Percentiles rank a stretch among this genome's conserved stretches.
These are phyloP conservation scores for Cantharis lateralis DNA, from an alignment of 2,888 invertebrate species.

Conservation along the genomic window DNA sequence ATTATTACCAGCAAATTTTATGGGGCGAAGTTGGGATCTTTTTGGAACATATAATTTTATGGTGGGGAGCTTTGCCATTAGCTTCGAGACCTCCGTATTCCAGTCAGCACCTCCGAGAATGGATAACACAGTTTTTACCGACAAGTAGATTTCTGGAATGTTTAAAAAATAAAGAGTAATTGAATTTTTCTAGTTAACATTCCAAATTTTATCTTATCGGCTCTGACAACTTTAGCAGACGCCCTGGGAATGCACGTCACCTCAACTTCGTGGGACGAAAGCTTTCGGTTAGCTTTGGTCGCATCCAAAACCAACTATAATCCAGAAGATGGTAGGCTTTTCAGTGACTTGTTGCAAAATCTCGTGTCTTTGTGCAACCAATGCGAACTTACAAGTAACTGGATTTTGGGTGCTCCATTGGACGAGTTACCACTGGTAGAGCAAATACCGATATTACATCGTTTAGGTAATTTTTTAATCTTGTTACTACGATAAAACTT, in stretches of 20 bases:
- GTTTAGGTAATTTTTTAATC: constrained; percentile 61
- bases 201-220: constrained; percentile 71
- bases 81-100: constrained; percentile 68
- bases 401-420: constrained; percentile 73
- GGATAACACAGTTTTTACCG: constrained; percentile 65
- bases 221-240: constrained; percentile 75
- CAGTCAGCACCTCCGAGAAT: constrained; percentile 68
- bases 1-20: constrained; percentile 74
- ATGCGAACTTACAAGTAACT: constrained; percentile 74
- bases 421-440: constrained; percentile 79
- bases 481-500: too few species aligned
- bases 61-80: constrained; percentile 80
- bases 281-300: constrained; percentile 60
- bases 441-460: constrained; percentile 78
- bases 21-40: constrained; percentile 84
- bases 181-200: constrained; percentile 57
- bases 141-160: constrained; percentile 54
- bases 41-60: constrained; percentile 79
- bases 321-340: constrained; percentile 54
- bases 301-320: constrained; percentile 53
- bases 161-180: neutral
- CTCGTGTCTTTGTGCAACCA: constrained; percentile 74
- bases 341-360: constrained; percentile 69
- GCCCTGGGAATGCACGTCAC: constrained; percentile 78
- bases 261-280: constrained; percentile 81